Evolutionary conservation across 64 coral and sea anemone species (phyloP).

Genomic region (Catalaphyllia jardinei): DNA sequence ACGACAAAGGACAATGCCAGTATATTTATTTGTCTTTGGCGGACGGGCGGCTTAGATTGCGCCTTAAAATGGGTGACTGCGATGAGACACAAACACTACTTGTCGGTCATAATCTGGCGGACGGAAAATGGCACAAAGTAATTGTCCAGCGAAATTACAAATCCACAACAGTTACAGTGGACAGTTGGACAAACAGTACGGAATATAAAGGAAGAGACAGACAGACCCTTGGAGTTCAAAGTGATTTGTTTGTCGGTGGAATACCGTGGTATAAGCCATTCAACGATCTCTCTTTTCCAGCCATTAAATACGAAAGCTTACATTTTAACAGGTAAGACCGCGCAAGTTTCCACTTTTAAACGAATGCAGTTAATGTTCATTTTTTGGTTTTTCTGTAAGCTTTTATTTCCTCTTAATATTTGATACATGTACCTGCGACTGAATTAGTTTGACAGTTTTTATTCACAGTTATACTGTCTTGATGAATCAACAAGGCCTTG

Average conservation of each 20-base stretch:
- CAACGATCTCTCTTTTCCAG: slow-evolving; percentile 62
- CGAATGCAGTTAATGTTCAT: background rate
- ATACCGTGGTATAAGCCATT: slow-evolving; percentile 30
- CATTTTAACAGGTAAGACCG: slow-evolving; percentile 56
- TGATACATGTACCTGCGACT: background rate
- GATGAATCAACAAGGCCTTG: background rate
- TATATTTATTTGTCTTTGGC: slow-evolving; percentile 76
- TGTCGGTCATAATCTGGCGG: slow-evolving; percentile 63
- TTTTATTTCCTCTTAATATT: background rate
- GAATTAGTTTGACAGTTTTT: background rate
- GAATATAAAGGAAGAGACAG: background rate
- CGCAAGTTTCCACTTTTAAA: background rate
- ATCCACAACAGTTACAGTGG: slow-evolving; percentile 58
- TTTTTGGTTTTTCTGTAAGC: background rate
- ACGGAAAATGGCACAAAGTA: slow-evolving; percentile 76
- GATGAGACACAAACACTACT: slow-evolving; percentile 41
- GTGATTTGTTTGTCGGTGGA: slow-evolving; percentile 48
- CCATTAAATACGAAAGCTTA: slow-evolving; percentile 36
- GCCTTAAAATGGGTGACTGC: slow-evolving; percentile 71
- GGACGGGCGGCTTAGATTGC: slow-evolving; percentile 76
- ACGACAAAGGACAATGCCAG: slow-evolving; percentile 71
- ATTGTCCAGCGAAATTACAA: slow-evolving; percentile 42
- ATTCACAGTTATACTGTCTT: background rate
- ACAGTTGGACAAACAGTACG: slow-evolving; percentile 23
- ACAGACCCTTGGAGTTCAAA: slow-evolving; percentile 10